Evolutionary conservation across 1,140 invertebrate species (phyloP).

Genomic region (Philotrypesis tridentata): DNA sequence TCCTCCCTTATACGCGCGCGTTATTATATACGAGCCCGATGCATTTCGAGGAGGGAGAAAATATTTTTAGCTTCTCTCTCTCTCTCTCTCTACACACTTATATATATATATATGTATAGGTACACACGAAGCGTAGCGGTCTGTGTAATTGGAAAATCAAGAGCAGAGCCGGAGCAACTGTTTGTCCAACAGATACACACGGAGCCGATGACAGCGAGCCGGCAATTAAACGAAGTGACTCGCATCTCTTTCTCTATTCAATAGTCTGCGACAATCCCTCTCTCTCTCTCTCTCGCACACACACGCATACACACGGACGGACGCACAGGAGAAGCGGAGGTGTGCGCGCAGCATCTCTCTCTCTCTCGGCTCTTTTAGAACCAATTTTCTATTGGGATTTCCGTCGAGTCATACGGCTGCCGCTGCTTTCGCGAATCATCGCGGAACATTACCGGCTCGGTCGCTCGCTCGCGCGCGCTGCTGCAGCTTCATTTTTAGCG

Average conservation of each 20-base stretch:
- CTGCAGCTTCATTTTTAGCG: background rate
- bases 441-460: slow-evolving; percentile 42
- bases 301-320: no score
- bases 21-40: no score
- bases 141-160: background rate
- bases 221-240: slow-evolving; percentile 70
- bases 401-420: slow-evolving; percentile 30
- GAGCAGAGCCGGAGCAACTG: background rate
- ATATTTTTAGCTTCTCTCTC: no score
- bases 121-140: no score
- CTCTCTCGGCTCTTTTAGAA: slow-evolving; percentile 26
- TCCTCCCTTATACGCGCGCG: no score
- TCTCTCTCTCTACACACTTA: no score
- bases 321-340: no score
- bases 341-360: no score
- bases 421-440: slow-evolving; percentile 44
- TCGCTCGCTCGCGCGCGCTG: no score
- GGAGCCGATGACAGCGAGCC: slow-evolving; percentile 55
- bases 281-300: slow-evolving; percentile 39
- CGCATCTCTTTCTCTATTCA: slow-evolving; percentile 25
- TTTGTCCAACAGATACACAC: background rate
- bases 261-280: background rate
- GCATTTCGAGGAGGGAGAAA: no score
- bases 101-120: no score
- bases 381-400: slow-evolving; percentile 45